A percentile compares a stretch with the other conserved stretches of the same genome.
Evolutionary conservation across 2,113 vertebrate genomes (phyloP).

Genomic region (Stercorarius parasiticus): DNA sequence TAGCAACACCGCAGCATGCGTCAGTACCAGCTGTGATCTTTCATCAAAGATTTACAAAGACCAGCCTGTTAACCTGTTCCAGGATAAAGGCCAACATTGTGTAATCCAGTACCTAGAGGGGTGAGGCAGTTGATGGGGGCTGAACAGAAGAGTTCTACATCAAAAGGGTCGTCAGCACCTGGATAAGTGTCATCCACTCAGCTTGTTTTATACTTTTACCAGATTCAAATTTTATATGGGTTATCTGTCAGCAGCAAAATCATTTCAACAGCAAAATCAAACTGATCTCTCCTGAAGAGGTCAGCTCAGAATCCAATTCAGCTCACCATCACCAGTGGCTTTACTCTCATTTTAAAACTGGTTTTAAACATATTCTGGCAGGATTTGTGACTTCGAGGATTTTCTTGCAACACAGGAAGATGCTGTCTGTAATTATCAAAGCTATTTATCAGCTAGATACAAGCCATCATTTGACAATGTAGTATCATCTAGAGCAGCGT

Average conservation of each 20-base stretch:
- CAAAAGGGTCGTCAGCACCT: background rate
- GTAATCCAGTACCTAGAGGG: background rate
- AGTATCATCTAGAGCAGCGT: background rate
- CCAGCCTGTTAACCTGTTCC: background rate
- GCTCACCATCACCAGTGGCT: background rate
- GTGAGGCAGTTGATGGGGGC: background rate
- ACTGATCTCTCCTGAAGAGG: background rate
- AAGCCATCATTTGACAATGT: background rate
- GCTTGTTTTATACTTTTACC: background rate
- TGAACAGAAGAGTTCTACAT: background rate
- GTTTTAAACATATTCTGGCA: background rate
- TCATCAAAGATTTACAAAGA: background rate
- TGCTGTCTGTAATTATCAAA: background rate
- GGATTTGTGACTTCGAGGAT: background rate
- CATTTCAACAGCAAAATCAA: background rate
- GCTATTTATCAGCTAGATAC: background rate
- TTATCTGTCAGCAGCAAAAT: background rate
- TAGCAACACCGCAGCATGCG: background rate
- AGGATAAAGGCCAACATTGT: background rate
- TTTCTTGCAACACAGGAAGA: background rate
- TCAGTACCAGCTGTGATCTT: background rate
- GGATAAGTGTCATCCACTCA: background rate
- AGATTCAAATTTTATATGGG: background rate
- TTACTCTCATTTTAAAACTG: background rate
- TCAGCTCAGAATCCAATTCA: background rate